Base-by-base conservation (phyloP, 2,113 vertebrate genomes). In the Orthonyx spaldingii region DNA sequence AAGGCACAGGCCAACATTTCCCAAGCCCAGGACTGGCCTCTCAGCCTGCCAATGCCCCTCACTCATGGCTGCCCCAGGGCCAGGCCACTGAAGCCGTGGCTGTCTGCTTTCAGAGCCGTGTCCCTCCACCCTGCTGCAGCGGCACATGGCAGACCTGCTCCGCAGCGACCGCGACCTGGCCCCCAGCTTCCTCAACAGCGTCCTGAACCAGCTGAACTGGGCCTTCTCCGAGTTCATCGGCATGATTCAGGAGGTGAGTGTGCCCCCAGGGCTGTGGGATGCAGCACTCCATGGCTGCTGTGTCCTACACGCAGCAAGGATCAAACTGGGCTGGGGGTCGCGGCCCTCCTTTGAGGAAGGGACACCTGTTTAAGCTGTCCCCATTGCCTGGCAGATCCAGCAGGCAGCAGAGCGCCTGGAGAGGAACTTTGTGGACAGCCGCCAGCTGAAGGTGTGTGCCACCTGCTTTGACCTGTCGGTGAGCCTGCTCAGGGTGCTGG, bases 161-260 rank as follows among this genome's bases (percentile, higher is more conserved):
- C 98, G 98, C 39, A 89, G 98, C 11, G 99, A 99, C 60, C 98
- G 98, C 0, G 99, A 99, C 53, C 98, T 99, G 98, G 99, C 99
- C 2, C 99, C 99, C 90, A 99, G 99, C 89, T 99, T 99, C 97
- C 99, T 99, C 95, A 99, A 99, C 98, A 99, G 99, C 0, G 99
- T 99, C 97, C 98, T 99, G 66, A 99, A 99, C 97, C 99, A 99
- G 96, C 99, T 99, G 64, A 99, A 99, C 98, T 99, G 99, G 99
- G 99, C 99, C 16, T 99, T 99, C 97, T 99, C 99, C 0, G 99
- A 99, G 97, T 99, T 99, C 96, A 99, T 99, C 0, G 99, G 99
- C 94, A 99, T 99, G 99, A 99, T 99, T 91, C 99, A 99, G 95
- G 99, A 99, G 99, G 99, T 99, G 69, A 98, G 98, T 19, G 37